A percentile compares a stretch with the other conserved stretches of the same genome.
Conservation (phyloP, 2,113 vertebrate genomes). For the Tenrec ecaudatus region DNA sequence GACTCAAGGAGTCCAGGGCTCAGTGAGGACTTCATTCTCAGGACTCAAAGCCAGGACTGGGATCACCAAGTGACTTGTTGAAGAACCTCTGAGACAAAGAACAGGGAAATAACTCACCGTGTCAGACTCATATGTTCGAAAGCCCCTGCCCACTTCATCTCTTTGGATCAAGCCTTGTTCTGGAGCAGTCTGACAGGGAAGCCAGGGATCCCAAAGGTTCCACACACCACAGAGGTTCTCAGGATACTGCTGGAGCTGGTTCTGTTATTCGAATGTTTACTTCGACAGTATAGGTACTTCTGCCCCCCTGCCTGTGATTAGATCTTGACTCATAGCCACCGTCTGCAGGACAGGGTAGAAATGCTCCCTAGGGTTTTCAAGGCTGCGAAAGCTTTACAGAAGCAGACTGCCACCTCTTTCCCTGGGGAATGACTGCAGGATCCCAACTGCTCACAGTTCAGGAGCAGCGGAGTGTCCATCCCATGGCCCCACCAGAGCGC, state of each 20-base stretch:
- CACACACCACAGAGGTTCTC: background rate
- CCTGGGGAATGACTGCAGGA: too few species aligned
- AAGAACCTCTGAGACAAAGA: background rate
- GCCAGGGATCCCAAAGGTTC: background rate
- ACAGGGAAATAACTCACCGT: background rate
- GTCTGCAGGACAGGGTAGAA: too few species aligned
- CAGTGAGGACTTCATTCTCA: background rate
- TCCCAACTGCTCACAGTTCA: too few species aligned
- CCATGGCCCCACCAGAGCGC: too few species aligned
- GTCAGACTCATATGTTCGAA: background rate
- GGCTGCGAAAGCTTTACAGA: background rate
- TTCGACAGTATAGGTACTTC: background rate
- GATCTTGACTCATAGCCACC: too few species aligned
- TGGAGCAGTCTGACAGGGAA: background rate
- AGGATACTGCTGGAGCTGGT: background rate
- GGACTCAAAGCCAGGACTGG: background rate
- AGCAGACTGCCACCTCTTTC: too few species aligned
- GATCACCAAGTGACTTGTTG: background rate
- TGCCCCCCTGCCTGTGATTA: too few species aligned
- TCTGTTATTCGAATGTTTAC: background rate
- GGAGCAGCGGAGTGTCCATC: too few species aligned
- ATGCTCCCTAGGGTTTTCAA: too few species aligned
- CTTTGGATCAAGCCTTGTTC: background rate
- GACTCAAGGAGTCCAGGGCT: background rate
- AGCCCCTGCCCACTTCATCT: background rate